Evolutionary conservation across 2,888 invertebrate species (phyloP), one percentile per base, ranked within the genome.

Genomic region (Gisinianus flammeolus): DNA sequence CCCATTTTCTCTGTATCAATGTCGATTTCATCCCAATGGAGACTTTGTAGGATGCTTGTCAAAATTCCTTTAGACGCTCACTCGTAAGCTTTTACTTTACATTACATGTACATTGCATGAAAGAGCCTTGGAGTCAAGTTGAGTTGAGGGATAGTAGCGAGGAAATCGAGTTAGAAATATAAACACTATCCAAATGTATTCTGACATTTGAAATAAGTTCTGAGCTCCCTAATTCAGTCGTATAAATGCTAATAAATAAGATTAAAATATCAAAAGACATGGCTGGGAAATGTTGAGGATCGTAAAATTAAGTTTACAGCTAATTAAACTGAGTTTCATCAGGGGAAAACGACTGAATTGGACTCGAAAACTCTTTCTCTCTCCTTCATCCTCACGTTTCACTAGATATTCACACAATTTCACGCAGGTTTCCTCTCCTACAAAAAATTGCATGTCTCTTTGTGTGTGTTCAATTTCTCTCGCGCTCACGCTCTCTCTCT

Each of bases 251-350:
- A 33, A 68, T 68, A 68, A 35, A 68, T 35, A 28, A 52, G 71
- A 71, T 71, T 71, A 71, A 54, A 56, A 35, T 52, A 28, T 70
- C 26, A 52, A n/a, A 30, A 56, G 56, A 26, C 10, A n/a, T 30
- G 26, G 71, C 54, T 31, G 26, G 26, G 22, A 28, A 71, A 71
- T 22, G 56, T 56, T 30, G 3, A 28, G 30, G 52, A 56, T 71
- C 56, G 71, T 71, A 71, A 71, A 71, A 71, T 71, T 71, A 71
- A 71, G 70, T 71, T 71, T 71, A 71, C 71, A 71, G 71, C 71
- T 71, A 71, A 71, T 71, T 71, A 71, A 71, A 71, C 71, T 30
- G 35, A 19, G n/a, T 33, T 30, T 44, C 68, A 68, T 68, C 68
- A 33, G 33, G 33, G 6, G 30, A 64, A 66, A n/a, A n/a, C n/a